Evolutionary conservation across 2,113 vertebrate genomes (phyloP).

Genomic region (Condylura cristata): DNA sequence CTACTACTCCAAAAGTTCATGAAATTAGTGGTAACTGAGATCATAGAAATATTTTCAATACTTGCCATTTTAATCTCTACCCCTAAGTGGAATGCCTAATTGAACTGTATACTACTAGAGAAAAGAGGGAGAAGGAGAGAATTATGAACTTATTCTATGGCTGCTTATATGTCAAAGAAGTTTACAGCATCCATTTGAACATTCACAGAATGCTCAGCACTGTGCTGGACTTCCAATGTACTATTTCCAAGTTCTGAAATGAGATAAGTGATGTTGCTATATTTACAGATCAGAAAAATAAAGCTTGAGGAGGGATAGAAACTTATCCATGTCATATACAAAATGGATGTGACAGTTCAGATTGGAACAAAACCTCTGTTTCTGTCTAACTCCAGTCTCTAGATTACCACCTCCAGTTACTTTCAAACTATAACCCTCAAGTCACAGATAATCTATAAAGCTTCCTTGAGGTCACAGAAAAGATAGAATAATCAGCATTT

Average conservation of each 20-base stretch:
- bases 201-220: neutral
- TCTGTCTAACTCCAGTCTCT: neutral
- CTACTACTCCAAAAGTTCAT: neutral
- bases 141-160: conserved; percentile 36
- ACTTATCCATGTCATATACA: neutral
- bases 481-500: neutral
- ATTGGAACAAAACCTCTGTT: neutral
- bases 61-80: conserved; percentile 28
- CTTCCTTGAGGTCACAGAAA: neutral
- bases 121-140: neutral
- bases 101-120: conserved; percentile 36
- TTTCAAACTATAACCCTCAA: neutral
- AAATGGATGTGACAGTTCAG: neutral
- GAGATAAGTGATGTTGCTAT: neutral
- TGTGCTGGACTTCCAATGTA: neutral
- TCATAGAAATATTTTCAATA: conserved; percentile 52
- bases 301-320: neutral
- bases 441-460: neutral
- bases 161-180: conserved; percentile 55
- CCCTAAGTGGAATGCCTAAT: conserved; percentile 1
- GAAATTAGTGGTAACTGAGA: conserved; percentile 57
- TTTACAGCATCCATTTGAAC: neutral
- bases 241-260: neutral
- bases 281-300: neutral
- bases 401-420: neutral